Evolutionary conservation across 2,113 vertebrate genomes (phyloP), one percentile per base, ranked within the genome.

Genomic region (Brachyhypopomus occidentalis): DNA sequence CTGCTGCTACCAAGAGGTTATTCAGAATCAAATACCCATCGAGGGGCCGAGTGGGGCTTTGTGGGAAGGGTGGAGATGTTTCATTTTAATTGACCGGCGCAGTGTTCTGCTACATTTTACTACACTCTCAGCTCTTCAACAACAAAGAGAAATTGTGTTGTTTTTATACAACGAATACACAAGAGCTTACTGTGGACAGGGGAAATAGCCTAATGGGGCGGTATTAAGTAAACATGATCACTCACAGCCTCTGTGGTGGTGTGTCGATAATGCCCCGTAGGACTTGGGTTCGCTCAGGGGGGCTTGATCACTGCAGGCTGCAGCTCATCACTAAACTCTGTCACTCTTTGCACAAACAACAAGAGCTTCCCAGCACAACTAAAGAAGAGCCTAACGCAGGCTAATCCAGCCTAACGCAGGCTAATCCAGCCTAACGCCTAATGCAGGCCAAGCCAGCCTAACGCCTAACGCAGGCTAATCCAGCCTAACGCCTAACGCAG

Each of bases 251-350:
- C 62, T 78, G 14, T 58, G 11, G 12, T 25, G 38, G 36, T 19
- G 12, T 48, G 41, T 76, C 17, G 62, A 75, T 81, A 81, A 69
- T 75, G 4, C 14, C 36, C 38, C n/a, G 48, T 34, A 17, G 23
- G 17, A 75, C n/a, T n/a, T n/a, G 27, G 16, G 72, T 38, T 81
- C 22, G 27, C 72, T 17, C 36, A 72, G 55, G 45, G 45, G 45
- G 9, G 17, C 20, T 55, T 14, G 25, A 64, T 14, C 25, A 16
- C 25, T 17, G 12, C 25, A 30, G 30, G 25, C 62, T 64, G 25
- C 62, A 64, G 14, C 25, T 17, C 25, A 30, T 34, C 25, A 64
- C 25, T 30, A 64, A 12, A 25, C 45, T 64, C 27, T 3, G 9
- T 11, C 6, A 63, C 22, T 27, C 45, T 52, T 52, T 52, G 14